Evolutionary conservation across 2,113 vertebrate species (phyloP).

Genomic region (Cynocephalus volans): DNA sequence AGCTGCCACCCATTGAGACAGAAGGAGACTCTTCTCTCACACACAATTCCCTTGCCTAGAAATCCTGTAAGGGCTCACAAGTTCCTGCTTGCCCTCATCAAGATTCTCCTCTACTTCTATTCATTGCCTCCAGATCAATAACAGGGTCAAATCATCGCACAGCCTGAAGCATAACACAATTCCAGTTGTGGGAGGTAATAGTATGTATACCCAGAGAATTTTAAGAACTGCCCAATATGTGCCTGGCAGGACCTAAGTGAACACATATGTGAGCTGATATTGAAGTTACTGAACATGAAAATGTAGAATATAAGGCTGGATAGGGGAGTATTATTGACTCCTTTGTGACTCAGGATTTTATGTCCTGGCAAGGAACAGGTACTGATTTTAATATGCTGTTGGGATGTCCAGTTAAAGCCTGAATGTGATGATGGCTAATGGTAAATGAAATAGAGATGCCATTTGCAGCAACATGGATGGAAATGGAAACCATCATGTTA

Average conservation of each 20-base stretch:
- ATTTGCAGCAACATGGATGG: too few species aligned
- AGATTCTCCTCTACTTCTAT: background rate
- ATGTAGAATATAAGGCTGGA: background rate
- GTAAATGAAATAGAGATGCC: background rate
- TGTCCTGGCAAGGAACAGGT: background rate
- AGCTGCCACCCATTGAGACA: background rate
- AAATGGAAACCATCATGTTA: too few species aligned
- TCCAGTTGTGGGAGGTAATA: background rate
- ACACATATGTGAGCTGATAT: background rate
- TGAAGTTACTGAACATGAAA: background rate
- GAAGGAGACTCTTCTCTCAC: background rate
- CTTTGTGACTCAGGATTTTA: background rate
- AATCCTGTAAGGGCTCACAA: background rate
- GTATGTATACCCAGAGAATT: background rate
- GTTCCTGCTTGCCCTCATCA: background rate
- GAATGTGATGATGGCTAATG: background rate
- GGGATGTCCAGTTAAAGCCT: background rate
- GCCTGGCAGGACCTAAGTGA: background rate
- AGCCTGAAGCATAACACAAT: background rate
- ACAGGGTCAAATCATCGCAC: background rate
- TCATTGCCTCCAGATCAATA: background rate
- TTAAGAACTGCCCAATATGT: background rate
- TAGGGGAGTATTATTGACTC: background rate
- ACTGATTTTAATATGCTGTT: background rate
- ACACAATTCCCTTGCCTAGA: background rate